A percentile compares a stretch with the other conserved stretches of the same genome.
Conservation (phyloP, 2,113 vertebrate species). For the Tiliqua scincoides region DNA sequence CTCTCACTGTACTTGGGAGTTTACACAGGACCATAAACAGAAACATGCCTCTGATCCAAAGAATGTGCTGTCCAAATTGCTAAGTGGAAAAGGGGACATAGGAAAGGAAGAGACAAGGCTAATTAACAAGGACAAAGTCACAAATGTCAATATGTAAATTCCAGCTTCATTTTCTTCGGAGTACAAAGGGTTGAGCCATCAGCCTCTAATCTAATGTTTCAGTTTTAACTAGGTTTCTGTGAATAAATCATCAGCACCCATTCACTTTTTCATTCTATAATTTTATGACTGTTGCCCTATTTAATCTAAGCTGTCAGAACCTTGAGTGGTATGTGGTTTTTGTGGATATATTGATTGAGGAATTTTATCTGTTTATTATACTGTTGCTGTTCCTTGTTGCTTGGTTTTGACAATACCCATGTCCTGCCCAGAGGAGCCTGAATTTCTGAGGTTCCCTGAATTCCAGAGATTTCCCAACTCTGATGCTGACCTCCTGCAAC, state of each 20-base stretch:
- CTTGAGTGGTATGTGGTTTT: too few species aligned
- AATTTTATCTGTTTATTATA: background rate
- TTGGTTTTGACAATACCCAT: constrained; percentile 17
- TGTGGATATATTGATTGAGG: background rate
- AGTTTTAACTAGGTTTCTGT: background rate
- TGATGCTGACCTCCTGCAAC: background rate
- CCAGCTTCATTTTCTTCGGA: background rate
- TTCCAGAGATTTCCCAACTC: constrained; percentile 32
- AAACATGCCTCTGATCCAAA: background rate
- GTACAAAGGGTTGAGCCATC: background rate
- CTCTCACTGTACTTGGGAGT: background rate
- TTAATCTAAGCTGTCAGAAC: background rate
- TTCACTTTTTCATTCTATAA: background rate
- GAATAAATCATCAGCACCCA: background rate
- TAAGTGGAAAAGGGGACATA: too few species aligned
- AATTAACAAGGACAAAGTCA: background rate
- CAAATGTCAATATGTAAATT: background rate
- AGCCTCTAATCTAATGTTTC: background rate
- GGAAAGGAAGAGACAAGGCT: background rate
- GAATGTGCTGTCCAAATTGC: background rate
- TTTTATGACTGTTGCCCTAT: background rate
- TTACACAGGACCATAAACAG: background rate
- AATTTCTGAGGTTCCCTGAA: constrained; percentile 41
- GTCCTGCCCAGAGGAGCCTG: constrained; percentile 8
- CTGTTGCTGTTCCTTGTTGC: background rate